Evolutionary conservation across 2,113 vertebrate species (phyloP).

Genomic region (Orcinus orca): DNA sequence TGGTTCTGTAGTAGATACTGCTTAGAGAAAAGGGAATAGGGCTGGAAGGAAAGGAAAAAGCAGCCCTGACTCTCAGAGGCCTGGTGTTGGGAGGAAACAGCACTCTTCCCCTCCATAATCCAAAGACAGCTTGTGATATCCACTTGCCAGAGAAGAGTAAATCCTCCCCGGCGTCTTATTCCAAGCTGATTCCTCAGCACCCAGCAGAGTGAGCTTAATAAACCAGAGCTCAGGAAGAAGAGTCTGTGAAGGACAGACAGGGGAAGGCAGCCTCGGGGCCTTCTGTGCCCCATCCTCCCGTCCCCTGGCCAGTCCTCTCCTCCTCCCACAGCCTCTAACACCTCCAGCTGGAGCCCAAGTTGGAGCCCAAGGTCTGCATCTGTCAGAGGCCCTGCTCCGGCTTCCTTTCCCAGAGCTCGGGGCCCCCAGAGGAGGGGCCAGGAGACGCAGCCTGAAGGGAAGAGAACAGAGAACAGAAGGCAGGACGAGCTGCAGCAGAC

Average conservation of each 20-base stretch:
- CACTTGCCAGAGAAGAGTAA: background rate
- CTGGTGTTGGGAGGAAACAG: background rate
- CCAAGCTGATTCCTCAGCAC: background rate
- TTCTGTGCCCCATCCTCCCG: background rate
- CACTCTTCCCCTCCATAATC: background rate
- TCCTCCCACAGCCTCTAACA: background rate
- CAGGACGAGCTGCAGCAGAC: slow-evolving; percentile 26
- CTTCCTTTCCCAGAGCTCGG: slow-evolving; percentile 70
- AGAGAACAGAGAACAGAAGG: background rate
- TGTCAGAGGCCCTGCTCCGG: slow-evolving; percentile 43
- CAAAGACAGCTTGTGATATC: background rate
- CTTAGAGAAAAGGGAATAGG: background rate
- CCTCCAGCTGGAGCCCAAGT: slow-evolving; percentile 33
- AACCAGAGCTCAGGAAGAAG: background rate
- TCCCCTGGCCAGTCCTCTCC: background rate
- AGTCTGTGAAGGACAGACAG: background rate
- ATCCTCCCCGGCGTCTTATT: background rate
- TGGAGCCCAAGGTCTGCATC: slow-evolving; percentile 46
- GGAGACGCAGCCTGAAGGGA: slow-evolving; percentile 33
- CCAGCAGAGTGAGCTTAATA: background rate
- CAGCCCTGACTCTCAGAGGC: background rate
- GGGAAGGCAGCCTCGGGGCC: background rate
- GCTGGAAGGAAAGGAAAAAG: background rate
- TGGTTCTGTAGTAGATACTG: background rate
- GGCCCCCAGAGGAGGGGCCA: slow-evolving; percentile 46